Evolutionary conservation across 2,113 vertebrate species (phyloP), one percentile per base, ranked within the genome.

Genomic region (Megaceryle maxima): DNA sequence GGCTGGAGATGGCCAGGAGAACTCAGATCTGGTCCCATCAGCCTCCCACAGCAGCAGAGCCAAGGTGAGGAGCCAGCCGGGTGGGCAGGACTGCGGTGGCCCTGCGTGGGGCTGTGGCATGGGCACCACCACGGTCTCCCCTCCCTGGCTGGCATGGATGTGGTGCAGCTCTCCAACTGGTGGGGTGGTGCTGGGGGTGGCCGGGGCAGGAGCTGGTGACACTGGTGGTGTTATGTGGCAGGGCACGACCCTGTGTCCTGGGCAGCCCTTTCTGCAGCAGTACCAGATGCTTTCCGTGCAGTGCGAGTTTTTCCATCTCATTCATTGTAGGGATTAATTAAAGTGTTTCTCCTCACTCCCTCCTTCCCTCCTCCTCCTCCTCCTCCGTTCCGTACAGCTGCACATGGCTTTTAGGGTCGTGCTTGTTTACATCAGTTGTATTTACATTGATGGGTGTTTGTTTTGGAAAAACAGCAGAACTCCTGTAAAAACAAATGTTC

Each of bases 371-470:
- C 79, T 41, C 64, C 44, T 93, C 59, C 56, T 43, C 62, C 75
- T 69, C 37, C 76, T 75, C 59, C 4, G 1, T n/a, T 82, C 13
- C 67, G 14, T 91, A 76, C 90, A 95, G 94, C 95, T 90, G 95
- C 94, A 69, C 84, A 26, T 79, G 87, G 94, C 48, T 87, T 90
- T 88, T 88, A 85, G 95, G 96, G 91, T 95, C 89, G 5, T 41
- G 84, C 75, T 85, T 94, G 87, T 94, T 94, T 95, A 64, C 44
- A 24, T 76, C 89, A 3, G n/a, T 85, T 84, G 35, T 66, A 59
- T 91, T 92, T 94, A 77, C 68, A 11, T 83, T 85, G 62, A 73
- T 55, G 94, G 51, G 29, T 66, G 78, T 95, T 95, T 96, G 59
- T 66, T 87, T 93, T 22, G 76, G 90, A n/a, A 70, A 76, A 92